Evolutionary conservation across 2,888 invertebrate species (phyloP).

Genomic region (Torymus tubicola): DNA sequence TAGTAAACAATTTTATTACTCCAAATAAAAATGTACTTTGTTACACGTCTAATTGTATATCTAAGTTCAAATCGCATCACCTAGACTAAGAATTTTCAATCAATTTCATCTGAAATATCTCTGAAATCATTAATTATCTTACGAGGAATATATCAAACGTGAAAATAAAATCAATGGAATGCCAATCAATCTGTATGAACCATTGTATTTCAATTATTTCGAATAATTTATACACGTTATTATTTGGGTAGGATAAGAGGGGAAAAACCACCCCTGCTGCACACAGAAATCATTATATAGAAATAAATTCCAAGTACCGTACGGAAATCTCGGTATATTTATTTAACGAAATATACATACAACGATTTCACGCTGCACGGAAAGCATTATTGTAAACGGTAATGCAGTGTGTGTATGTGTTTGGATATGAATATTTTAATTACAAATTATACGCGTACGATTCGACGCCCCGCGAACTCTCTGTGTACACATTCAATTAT

Average conservation of each 20-base stretch:
- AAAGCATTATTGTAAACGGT: background rate
- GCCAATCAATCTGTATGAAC: slow-evolving; percentile 1
- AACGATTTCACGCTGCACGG: background rate
- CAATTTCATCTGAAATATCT: too few relatives aligned
- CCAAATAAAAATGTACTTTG: too few relatives aligned
- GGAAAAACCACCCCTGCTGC: too few relatives aligned
- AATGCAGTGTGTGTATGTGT: background rate
- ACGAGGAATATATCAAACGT: background rate
- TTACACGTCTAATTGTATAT: too few relatives aligned
- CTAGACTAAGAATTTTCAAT: too few relatives aligned
- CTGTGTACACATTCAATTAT: background rate
- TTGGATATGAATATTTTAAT: slow-evolving; percentile 10
- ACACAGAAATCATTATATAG: slow-evolving; percentile 31
- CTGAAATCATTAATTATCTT: too few relatives aligned
- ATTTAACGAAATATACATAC: background rate
- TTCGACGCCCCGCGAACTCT: too few relatives aligned
- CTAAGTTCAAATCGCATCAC: too few relatives aligned
- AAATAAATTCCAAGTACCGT: slow-evolving; percentile 19
- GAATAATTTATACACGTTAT: slow-evolving; percentile 6
- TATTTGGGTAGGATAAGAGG: background rate
- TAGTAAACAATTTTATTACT: too few relatives aligned
- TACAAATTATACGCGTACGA: background rate
- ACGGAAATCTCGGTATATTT: background rate
- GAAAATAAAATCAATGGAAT: slow-evolving; percentile 3
- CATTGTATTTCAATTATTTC: slow-evolving; percentile 18